Base-by-base conservation (phyloP, 2,113 vertebrate genomes). In the Lethenteron camtschaticum region DNA sequence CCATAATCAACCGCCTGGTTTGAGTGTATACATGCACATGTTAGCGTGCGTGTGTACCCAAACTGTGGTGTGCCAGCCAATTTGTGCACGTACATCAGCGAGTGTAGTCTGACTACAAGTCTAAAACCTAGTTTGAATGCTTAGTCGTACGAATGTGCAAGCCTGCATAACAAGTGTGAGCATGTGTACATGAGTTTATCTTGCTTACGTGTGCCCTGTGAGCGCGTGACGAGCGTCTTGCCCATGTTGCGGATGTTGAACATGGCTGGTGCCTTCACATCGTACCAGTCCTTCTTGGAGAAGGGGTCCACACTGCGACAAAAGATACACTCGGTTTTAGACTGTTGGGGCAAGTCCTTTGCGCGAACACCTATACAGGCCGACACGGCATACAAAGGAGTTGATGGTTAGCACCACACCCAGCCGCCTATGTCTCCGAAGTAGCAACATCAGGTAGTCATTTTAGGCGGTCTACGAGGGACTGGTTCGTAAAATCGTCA, bases 251-350 rank as follows among this genome's bases (percentile, higher is more conserved):
- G 86, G 78, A 96, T 96, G 79, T 95, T 99, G 79, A 99, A 99
- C 92, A 99, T 96, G 9, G 92, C 90, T 57, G 94, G 94, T 16
- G 92, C 94, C 76, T 96, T 99, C 76, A 99, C 94, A 87, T 99
- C 94, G 69, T 96, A 99, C 91, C 94, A 99, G 75, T 99, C 90
- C 77, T 99, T 99, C 77, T 99, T 99, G 78, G 94, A 99, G 77
- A 99, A 99, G 72, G 94, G 94, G 76, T 96, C 94, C 20, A 99
- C 90, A 79, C 92, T 99, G 76, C 3, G 76, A 76, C 57, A 9
- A 71, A 57, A 75, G 1, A 71, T 69, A 70, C 58, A 58, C 6
- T 6, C 16, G 0, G 1, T 0, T 5, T n/a, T 6, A 9, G 1
- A 3, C 0, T 2, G 12, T 11, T 3, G 55, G 12, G 1, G 3